phyloP scores from a whole-genome alignment of 1,140 invertebrate species.

The Pogonognathellus flavescens region DNA sequence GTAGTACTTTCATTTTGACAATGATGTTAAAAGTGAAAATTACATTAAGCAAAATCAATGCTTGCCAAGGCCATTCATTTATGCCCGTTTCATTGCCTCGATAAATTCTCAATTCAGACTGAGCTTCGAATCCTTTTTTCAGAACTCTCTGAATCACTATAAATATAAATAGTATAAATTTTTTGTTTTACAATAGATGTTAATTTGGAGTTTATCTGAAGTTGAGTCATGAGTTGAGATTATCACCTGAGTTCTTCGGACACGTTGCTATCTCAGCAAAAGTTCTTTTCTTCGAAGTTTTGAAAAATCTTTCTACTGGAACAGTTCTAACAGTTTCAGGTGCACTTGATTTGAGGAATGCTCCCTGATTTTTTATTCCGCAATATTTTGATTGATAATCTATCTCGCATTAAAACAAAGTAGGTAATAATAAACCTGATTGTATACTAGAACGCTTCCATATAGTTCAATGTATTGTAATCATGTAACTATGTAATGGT shows the following conservation, averaged over 20 bases:
- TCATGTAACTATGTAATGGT: fast-evolving
- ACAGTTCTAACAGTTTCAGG: neutral
- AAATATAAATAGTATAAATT: too few relatives aligned
- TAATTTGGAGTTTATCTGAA: neutral
- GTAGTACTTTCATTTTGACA: too few relatives aligned
- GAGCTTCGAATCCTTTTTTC: neutral
- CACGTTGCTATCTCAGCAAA: neutral
- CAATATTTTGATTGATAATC: neutral
- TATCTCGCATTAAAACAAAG: neutral
- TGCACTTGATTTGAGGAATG: too few relatives aligned
- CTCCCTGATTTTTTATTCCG: neutral
- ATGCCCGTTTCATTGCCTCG: constrained; percentile 63
- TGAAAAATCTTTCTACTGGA: neutral
- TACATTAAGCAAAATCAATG: constrained; percentile 51
- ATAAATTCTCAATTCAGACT: constrained; percentile 51
- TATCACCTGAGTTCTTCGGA: neutral
- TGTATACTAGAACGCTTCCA: too few relatives aligned
- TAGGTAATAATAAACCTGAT: too few relatives aligned
- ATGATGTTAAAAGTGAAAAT: too few relatives aligned
- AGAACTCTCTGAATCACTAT: neutral
- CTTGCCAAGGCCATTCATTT: constrained; percentile 66
- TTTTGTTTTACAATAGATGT: neutral
- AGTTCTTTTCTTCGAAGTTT: neutral
- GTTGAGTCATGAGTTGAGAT: neutral
- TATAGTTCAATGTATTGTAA: neutral